These are phyloP conservation scores for Cosmia trapezina DNA, from an alignment of 2,888 invertebrate species.

Conservation along the genomic window DNA sequence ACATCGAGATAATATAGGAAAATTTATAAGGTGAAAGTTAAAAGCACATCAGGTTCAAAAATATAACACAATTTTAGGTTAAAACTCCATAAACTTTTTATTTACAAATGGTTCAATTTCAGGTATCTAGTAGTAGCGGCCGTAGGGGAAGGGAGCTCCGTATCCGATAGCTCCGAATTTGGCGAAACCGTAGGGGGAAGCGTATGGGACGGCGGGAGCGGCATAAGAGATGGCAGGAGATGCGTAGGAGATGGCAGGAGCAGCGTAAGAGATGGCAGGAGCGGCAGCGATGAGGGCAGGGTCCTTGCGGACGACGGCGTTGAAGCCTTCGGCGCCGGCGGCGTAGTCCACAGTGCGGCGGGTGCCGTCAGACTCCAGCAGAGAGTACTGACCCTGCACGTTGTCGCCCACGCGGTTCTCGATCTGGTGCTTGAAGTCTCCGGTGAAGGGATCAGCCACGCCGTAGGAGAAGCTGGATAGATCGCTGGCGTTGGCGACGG, in stretches of 20 bases:
- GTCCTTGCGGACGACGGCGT: slow-evolving; percentile 89
- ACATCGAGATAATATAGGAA: no score
- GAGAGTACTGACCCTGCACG: slow-evolving; percentile 76
- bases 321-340: slow-evolving; percentile 88
- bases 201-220: slow-evolving; percentile 15
- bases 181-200: slow-evolving; percentile 44
- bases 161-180: slow-evolving; percentile 45
- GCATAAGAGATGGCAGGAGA: slow-evolving; percentile 47
- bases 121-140: slow-evolving; percentile 59
- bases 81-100: slow-evolving; percentile 52
- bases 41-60: not conserved
- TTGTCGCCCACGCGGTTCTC: slow-evolving; percentile 74
- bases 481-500: slow-evolving; percentile 73
- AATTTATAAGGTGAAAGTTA: not conserved
- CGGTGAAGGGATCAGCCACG: slow-evolving; percentile 87
- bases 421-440: slow-evolving; percentile 87
- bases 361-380: slow-evolving; percentile 88
- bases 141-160: slow-evolving; percentile 58
- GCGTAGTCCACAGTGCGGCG: slow-evolving; percentile 89
- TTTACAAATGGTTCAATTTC: slow-evolving; percentile 45
- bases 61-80: not conserved
- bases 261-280: slow-evolving; percentile 57
- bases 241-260: slow-evolving; percentile 62
- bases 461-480: slow-evolving; percentile 86
- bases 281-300: slow-evolving; percentile 73